These are phyloP conservation scores for Crotalus tigris DNA, from an alignment of 2,113 vertebrate genomes.

Conservation along the genomic window DNA sequence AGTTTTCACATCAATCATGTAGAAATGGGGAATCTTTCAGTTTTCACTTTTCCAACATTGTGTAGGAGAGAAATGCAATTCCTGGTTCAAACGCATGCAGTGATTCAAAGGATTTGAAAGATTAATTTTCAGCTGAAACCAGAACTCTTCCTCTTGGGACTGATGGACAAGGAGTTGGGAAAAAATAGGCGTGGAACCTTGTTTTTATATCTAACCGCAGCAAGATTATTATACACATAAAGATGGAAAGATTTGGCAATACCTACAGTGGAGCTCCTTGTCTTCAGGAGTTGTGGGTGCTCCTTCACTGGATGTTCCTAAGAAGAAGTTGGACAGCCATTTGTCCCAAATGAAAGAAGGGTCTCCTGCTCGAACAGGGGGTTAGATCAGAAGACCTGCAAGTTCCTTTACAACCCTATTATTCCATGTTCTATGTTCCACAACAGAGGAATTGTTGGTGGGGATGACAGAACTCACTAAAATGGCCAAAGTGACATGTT, in stretches of 20 bases:
- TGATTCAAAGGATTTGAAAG: neutral
- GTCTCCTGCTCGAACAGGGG: neutral
- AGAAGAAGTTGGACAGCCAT: neutral
- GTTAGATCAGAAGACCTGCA: neutral
- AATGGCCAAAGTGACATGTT: neutral
- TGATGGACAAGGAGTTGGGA: neutral
- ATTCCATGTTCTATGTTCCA: neutral
- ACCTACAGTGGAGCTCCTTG: neutral
- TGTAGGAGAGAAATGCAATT: neutral
- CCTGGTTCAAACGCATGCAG: neutral
- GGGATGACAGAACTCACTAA: neutral
- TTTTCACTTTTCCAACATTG: neutral
- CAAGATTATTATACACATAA: neutral
- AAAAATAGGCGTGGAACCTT: neutral
- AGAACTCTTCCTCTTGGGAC: neutral
- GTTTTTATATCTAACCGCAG: neutral
- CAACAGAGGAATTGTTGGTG: neutral
- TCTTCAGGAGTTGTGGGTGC: neutral
- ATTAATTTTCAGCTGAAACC: neutral
- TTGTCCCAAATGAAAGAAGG: neutral
- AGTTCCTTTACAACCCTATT: neutral
- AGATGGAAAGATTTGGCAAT: neutral
- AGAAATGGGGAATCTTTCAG: neutral
- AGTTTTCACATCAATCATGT: constrained; percentile 8
- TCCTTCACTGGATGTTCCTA: neutral